Evolutionary conservation across 1,140 invertebrate species (phyloP), one percentile per base, ranked within the genome.

Genomic region (Eriocheir sinensis): DNA sequence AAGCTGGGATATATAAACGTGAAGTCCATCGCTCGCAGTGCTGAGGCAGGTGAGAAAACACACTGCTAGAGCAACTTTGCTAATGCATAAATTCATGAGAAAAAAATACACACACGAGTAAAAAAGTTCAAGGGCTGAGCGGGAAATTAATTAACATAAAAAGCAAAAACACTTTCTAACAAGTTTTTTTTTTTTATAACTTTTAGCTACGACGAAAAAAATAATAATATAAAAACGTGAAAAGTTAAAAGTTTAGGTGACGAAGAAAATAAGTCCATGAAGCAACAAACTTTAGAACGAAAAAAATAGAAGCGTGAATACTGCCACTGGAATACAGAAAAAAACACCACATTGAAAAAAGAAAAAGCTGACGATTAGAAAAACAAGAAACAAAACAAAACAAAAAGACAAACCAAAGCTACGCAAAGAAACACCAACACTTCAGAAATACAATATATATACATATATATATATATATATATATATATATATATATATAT

Each of bases 401-500:
- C 17, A 86, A 86, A 17, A 40, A 86, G 3, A 86, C 12, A 83
- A 3, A 6, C 2, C 2, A 27, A 83, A 1, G 30, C 12, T n/a
- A n/a, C 15, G 36, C 15, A 83, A n/a, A n/a, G 30, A 83, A 83
- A n/a, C 36, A 38, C 27, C 15, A 32, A 32, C 15, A 12, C 15
- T 9, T 53, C 48, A 53, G 17, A 34, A 60, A 30, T 60, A 44
- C 44, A 89, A 40, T 40, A 40, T 27, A 89, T 89, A 89, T 89
- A 89, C 53, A 89, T 8, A 89, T 89, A 89, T 41, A 89, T 89
- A 41, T 89, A 89, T 41, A 41, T 89, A 89, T 89, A 41, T 89
- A 89, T 89, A 41, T 89, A 89, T 89, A 89, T 89, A 89, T 89
- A 89, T 41, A 89, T 89, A 89, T 89, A 89, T 48, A 89, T 89